Evolutionary conservation across 2,113 vertebrate genomes (phyloP), one percentile per base, ranked within the genome.

Genomic region (Galeopterus variegatus): DNA sequence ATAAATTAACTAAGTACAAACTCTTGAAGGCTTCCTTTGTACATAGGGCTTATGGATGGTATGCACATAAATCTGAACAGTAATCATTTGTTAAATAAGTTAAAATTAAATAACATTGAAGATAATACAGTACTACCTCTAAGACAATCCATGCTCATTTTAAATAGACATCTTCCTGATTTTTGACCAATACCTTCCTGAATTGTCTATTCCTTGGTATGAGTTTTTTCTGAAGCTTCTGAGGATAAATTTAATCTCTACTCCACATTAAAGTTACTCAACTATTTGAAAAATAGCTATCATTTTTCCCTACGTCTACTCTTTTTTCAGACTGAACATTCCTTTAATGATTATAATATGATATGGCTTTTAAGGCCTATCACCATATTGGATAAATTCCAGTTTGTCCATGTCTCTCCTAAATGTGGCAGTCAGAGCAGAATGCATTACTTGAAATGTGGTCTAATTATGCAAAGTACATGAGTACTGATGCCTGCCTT

Each of bases 291-390:
- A 97, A 98, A 97, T 95, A 94, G 45, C 92, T 97, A 93, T 97
- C 95, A 94, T 96, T 97, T 98, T 96, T 23, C 90, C 83, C 87
- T 67, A 83, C 62, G 76, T 95, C 95, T 95, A 92, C 90, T 96
- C 54, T 95, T 95, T 94, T 91, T 95, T 94, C 94, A 96, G 76
- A 88, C 72, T 58, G 69, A 84, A 77, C 64, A 92, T 97, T 96
- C 95, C 95, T 97, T 97, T 98, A 97, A 97, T 97, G 96, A 97
- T 96, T 96, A 93, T 97, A 97, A 96, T 92, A 96, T 48, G 87
- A 95, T 94, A 96, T 88, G 94, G 92, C 95, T 97, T 97, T 92
- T 95, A 95, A 93, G 89, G 83, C 54, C 92, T 97, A 87, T 98
- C 95, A 92, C 88, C 83, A 73, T 70, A 87, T 77, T 97, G 97